These are phyloP conservation scores for Apteryx owenii DNA, from an alignment of 2,113 vertebrate species.

Conservation along the genomic window DNA sequence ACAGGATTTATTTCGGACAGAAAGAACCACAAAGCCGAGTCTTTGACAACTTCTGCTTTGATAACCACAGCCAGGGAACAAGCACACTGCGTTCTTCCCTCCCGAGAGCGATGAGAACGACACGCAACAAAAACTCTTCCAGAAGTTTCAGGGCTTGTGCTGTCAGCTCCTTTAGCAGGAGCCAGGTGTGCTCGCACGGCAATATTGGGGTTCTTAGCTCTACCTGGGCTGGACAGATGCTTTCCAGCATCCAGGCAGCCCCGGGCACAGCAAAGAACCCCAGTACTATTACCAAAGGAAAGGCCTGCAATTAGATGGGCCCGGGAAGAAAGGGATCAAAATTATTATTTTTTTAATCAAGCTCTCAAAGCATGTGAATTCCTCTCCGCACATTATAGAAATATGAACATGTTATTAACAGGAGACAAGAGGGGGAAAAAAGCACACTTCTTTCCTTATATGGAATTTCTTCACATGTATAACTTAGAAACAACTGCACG, in stretches of 20 bases:
- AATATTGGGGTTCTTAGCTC: background rate
- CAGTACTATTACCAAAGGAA: background rate
- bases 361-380: background rate
- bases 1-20: background rate
- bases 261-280: background rate
- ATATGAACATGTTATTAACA: fast-evolving
- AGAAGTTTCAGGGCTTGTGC: too few relatives aligned
- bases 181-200: background rate
- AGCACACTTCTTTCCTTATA: background rate
- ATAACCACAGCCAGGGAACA: background rate
- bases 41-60: background rate
- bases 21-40: background rate
- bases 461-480: background rate
- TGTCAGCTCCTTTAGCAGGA: too few relatives aligned
- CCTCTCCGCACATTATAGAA: background rate
- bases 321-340: background rate
- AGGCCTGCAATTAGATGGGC: background rate
- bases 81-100: background rate
- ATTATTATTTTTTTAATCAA: background rate
- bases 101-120: too few relatives aligned
- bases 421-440: background rate
- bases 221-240: background rate
- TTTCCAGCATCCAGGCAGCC: background rate
- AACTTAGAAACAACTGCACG: background rate
- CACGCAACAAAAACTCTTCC: too few relatives aligned